Evolutionary conservation across 2,888 invertebrate genomes (phyloP), one percentile per base, ranked within the genome.

Genomic region (Hetaerina titia): DNA sequence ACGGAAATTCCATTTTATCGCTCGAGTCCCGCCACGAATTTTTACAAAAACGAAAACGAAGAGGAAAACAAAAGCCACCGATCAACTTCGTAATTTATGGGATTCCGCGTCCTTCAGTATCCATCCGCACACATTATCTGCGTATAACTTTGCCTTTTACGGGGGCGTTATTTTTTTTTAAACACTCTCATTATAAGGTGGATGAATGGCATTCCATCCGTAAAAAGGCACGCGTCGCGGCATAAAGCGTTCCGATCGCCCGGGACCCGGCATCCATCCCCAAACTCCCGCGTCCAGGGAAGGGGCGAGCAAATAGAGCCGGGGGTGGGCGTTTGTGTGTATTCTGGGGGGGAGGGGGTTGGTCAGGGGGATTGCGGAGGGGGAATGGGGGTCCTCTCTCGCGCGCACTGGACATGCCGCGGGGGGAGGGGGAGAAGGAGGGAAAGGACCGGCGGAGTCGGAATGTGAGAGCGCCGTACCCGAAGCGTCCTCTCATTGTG

Each of bases 221-320:
- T 92, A 92, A 92, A 92, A 92, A 92, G 92, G 92, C 92, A 92
- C 92, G 92, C 92, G 92, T 92, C 92, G 89, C n/a, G 22, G 31
- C 81, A 81, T 81, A 81, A 81, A 81, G 31, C 17, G 22, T 22
- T 17, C 69, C 58, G 57, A 88, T 57, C 56, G 56, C 11, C 88
- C 45, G 11, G 57, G 57, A 89, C 58, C 22, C 56, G 89, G 89
- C 45, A 56, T 89, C 57, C 69, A 19, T 13, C n/a, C 69, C 57
- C 81, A 81, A 81, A 81, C 45, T 45, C 45, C 45, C 45, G 45
- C 45, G 45, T 45, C 45, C 45, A 45, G 25, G 2, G 81, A 31
- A 31, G 81, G 31, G 81, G 69, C 7, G 69, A 69, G 69, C 69
- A 69, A 69, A 69, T 22, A 11, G 25, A 31, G 31, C 2, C 13